Evolutionary conservation across 2,113 vertebrate species (phyloP).

Genomic region (Podilymbus podiceps): DNA sequence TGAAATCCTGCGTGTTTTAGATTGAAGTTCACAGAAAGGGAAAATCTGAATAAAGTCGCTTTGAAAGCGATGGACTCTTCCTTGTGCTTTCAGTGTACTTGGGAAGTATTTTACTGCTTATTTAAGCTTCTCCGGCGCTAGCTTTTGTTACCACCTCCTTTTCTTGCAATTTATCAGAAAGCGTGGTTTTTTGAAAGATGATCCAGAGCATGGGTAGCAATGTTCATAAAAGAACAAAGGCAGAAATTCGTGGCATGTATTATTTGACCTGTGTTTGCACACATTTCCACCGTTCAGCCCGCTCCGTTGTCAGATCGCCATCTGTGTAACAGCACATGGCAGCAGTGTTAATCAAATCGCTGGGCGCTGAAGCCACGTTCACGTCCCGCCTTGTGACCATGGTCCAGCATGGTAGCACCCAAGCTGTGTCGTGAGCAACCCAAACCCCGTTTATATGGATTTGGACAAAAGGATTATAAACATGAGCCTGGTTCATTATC

Average conservation of each 20-base stretch:
- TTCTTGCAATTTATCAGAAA: neutral
- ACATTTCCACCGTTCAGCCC: neutral
- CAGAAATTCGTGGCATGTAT: neutral
- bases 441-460: neutral
- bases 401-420: neutral
- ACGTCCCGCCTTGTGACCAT: neutral
- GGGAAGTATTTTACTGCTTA: neutral
- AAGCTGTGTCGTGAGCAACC: neutral
- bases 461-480: neutral
- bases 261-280: neutral
- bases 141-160: neutral
- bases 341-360: neutral
- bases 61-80: neutral
- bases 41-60: neutral
- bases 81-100: neutral
- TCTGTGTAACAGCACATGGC: neutral
- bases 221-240: neutral
- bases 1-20: neutral
- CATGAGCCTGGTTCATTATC: neutral
- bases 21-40: neutral
- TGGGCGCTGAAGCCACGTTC: neutral
- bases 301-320: neutral
- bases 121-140: neutral
- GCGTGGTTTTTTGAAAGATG: neutral
- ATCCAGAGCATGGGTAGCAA: neutral